A percentile compares a stretch with the other conserved stretches of the same genome.
These are phyloP conservation scores for Nematostella vectensis DNA, from an alignment of 92 coral and sea anemone genomes.

Conservation along the genomic window DNA sequence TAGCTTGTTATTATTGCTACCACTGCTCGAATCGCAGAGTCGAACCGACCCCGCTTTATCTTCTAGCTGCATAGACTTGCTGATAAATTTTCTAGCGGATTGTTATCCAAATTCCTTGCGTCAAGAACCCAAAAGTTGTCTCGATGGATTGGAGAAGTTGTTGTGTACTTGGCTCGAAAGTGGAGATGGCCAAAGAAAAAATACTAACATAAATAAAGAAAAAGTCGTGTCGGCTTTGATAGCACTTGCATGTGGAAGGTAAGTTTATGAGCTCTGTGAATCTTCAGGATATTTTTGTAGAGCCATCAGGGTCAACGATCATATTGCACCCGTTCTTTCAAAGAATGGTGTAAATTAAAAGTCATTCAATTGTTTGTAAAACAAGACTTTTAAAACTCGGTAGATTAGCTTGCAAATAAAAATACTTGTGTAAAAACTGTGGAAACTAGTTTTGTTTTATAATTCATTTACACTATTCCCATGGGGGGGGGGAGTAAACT, in stretches of 20 bases:
- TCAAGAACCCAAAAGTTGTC: conserved; percentile 63
- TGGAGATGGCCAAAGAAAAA: conserved; percentile 12
- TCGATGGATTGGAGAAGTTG: conserved; percentile 66
- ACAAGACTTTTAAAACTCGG: too few relatives aligned
- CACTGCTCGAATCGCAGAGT: conserved; percentile 89
- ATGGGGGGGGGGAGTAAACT: too few relatives aligned
- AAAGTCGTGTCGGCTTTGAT: conserved; percentile 61
- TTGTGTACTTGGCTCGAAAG: conserved; percentile 69
- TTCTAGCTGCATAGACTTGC: conserved; percentile 62
- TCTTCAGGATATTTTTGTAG: too few relatives aligned
- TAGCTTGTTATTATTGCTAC: conserved; percentile 78
- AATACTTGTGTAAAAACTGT: too few relatives aligned
- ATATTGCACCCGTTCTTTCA: too few relatives aligned
- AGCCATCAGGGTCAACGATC: too few relatives aligned
- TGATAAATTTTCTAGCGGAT: conserved; percentile 66
- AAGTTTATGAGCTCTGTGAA: too few relatives aligned
- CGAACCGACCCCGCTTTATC: conserved; percentile 70
- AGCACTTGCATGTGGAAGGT: conserved; percentile 96
- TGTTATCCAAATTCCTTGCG: conserved; percentile 76
- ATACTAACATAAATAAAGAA: conserved; percentile 37
- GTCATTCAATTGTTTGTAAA: too few relatives aligned
- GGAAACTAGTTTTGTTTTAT: too few relatives aligned
- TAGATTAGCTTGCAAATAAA: too few relatives aligned
- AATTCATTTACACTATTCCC: too few relatives aligned
- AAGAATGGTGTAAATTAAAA: too few relatives aligned